A percentile compares a stretch with the other conserved stretches of the same genome.
These are phyloP conservation scores for Anabacerthia variegaticeps DNA, from an alignment of 2,797 vertebrate species.

Conservation along the genomic window DNA sequence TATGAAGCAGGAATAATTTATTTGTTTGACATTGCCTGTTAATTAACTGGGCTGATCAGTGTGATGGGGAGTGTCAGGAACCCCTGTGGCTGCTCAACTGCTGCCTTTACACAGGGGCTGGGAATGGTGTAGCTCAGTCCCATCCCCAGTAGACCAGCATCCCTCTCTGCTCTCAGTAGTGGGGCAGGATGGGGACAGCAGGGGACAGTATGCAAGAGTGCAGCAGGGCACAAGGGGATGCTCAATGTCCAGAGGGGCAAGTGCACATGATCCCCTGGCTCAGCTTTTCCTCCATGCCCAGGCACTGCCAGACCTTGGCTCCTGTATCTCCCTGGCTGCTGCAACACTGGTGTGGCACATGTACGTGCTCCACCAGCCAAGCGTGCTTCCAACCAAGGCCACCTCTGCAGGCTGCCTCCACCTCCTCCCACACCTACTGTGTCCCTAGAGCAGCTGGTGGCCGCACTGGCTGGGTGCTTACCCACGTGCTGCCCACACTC, in stretches of 20 bases:
- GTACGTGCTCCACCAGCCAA: rapidly evolving
- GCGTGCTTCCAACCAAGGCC: rapidly evolving
- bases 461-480: rapidly evolving
- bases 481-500: rapidly evolving
- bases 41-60: constrained; percentile 65
- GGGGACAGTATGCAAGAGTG: rapidly evolving
- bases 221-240: rapidly evolving
- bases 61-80: background rate
- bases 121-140: background rate
- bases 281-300: background rate
- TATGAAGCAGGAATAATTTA: constrained; percentile 69
- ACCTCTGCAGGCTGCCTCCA: background rate
- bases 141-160: rapidly evolving
- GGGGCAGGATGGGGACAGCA: background rate
- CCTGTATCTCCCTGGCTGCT: background rate
- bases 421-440: background rate
- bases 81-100: background rate
- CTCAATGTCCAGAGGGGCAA: background rate
- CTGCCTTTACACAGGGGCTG: background rate
- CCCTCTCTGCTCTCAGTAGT: rapidly evolving
- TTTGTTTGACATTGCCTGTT: constrained; percentile 67
- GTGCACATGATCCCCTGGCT: rapidly evolving
- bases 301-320: background rate
- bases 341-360: background rate
- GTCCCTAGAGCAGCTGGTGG: background rate